phyloP scores from a whole-genome alignment of 2,888 invertebrate species.

The Drosophila leonis region DNA sequence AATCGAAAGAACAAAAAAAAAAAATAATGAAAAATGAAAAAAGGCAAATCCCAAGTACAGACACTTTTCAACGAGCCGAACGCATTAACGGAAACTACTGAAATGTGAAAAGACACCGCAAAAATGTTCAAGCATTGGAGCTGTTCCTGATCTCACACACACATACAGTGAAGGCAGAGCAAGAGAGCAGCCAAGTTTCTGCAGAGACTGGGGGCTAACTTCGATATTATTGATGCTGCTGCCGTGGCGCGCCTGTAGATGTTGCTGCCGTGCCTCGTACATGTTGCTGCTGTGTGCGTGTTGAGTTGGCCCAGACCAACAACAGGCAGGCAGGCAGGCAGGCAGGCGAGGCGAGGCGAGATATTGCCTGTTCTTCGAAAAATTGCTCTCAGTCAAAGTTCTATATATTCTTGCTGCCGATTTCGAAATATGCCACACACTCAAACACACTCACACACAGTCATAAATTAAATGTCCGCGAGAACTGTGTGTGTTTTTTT shows the following conservation, averaged over 20 bases:
- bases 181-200: conserved; percentile 51
- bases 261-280: conserved; percentile 27
- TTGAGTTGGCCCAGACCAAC: conserved; percentile 61
- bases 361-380: conserved; percentile 53
- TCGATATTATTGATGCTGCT: conserved; percentile 53
- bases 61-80: conserved; percentile 69
- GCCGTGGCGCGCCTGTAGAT: conserved; percentile 24
- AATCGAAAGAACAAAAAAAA: conserved; percentile 6
- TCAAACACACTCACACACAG: conserved; percentile 14
- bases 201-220: conserved; percentile 52
- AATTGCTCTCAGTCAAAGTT: conserved; percentile 50
- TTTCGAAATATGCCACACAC: conserved; percentile 71
- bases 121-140: conserved; percentile 72
- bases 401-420: conserved; percentile 55
- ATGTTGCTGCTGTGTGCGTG: conserved; percentile 55
- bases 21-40: conserved; percentile 18
- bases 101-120: conserved; percentile 76
- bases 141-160: conserved; percentile 62
- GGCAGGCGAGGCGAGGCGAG: conserved; percentile 26
- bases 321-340: conserved; percentile 30
- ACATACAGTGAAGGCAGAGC: conserved; percentile 24
- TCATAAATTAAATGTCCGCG: conserved; percentile 60
- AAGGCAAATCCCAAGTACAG: conserved; percentile 28
- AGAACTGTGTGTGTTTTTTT: conserved; percentile 48
- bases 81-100: conserved; percentile 79